Conservation (phyloP, 1,140 invertebrate genomes). For the Leucophenga varia region DNA sequence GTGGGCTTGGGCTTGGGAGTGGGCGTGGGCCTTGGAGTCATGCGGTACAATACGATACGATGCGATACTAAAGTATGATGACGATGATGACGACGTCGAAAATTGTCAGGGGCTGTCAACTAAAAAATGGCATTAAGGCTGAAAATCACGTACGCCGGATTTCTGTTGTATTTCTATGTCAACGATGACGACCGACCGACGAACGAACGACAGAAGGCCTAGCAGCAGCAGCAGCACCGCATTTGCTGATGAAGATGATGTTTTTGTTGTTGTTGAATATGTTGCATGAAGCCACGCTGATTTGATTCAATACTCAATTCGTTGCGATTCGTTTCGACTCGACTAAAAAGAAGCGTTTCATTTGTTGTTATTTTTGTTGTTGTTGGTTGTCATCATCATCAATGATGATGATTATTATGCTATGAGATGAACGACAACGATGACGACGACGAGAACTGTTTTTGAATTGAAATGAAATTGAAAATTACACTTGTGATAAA, state of each 20-base stretch:
- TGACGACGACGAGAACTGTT: constrained; percentile 7
- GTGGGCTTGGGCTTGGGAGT: constrained; percentile 5
- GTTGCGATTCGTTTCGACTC: no score
- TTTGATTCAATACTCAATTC: constrained; percentile 5
- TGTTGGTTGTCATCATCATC: no score
- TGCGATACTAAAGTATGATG: constrained; percentile 19
- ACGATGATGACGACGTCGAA: no score
- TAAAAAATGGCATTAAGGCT: constrained; percentile 44
- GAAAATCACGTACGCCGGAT: constrained; percentile 50
- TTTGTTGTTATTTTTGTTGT: no score
- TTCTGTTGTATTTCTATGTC: constrained; percentile 31
- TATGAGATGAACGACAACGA: background rate
- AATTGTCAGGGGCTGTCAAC: constrained; percentile 45
- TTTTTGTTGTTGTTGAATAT: background rate
- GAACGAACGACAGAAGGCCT: no score
- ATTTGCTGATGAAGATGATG: constrained; percentile 1
- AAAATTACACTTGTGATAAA: constrained; percentile 39
- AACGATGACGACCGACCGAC: constrained; percentile 21
- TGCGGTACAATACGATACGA: no score
- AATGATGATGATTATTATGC: constrained; percentile 12
- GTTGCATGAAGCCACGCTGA: constrained; percentile 1
- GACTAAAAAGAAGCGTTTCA: no score
- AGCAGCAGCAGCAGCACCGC: no score
- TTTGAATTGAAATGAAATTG: constrained; percentile 45
- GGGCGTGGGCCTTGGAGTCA: constrained; percentile 12